phyloP scores from a whole-genome alignment of 64 coral and sea anemone genomes.

The Cladopsammia gracilis region DNA sequence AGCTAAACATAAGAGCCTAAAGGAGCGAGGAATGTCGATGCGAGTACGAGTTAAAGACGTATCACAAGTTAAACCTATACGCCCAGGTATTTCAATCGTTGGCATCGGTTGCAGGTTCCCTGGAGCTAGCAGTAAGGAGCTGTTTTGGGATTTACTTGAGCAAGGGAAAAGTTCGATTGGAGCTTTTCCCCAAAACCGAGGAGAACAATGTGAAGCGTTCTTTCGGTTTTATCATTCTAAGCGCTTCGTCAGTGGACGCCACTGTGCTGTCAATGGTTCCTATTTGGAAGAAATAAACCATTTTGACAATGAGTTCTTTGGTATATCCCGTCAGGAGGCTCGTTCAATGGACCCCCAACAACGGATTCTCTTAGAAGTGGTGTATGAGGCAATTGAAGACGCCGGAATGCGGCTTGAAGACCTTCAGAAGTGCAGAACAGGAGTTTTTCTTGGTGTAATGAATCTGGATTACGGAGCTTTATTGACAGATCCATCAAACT shows the following conservation, averaged over 20 bases:
- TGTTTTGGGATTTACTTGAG: slow-evolving; percentile 79
- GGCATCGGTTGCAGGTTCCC: slow-evolving; percentile 72
- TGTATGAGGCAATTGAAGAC: slow-evolving; percentile 65
- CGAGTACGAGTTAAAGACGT: not conserved
- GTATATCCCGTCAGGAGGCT: slow-evolving; percentile 70
- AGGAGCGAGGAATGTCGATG: no score
- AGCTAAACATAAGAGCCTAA: no score
- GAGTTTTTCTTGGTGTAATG: slow-evolving; percentile 84
- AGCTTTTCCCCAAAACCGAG: slow-evolving; percentile 55
- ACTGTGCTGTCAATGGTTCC: slow-evolving; percentile 54
- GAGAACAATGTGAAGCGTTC: slow-evolving; percentile 7
- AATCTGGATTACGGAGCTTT: slow-evolving; percentile 64
- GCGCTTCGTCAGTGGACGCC: slow-evolving; percentile 67
- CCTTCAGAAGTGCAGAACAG: slow-evolving; percentile 64
- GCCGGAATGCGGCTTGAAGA: slow-evolving; percentile 53
- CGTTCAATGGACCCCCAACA: slow-evolving; percentile 75
- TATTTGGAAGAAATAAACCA: slow-evolving; percentile 65
- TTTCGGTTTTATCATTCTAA: slow-evolving; percentile 40
- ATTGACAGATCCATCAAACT: not conserved
- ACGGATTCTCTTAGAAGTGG: slow-evolving; percentile 70
- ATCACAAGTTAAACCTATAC: slow-evolving; percentile 24
- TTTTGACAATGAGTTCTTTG: slow-evolving; percentile 74
- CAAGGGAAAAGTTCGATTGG: slow-evolving; percentile 49
- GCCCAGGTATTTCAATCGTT: not conserved
- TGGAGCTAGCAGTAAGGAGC: slow-evolving; percentile 61